Conservation (phyloP, 2,113 vertebrate species). For the Onychostruthus taczanowskii region DNA sequence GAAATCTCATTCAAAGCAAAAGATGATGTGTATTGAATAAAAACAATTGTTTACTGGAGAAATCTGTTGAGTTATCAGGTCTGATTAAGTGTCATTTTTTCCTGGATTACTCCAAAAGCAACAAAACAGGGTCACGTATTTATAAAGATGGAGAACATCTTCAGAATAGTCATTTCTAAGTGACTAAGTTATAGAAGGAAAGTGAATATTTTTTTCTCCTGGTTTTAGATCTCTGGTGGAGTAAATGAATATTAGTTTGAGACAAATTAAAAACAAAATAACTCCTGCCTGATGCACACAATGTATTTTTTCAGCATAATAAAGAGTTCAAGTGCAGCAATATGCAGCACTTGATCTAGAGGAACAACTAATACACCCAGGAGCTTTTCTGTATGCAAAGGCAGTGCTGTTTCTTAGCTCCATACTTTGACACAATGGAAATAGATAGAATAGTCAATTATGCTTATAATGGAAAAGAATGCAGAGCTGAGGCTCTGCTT, state of each 20-base stretch:
- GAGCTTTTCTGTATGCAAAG: background rate
- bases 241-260: background rate
- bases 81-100: background rate
- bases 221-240: background rate
- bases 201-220: background rate
- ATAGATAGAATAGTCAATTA: background rate
- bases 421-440: background rate
- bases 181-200: background rate
- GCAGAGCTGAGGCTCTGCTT: background rate
- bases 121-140: fast-evolving
- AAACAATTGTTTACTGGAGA: background rate
- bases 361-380: background rate
- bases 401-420: background rate
- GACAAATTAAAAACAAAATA: background rate
- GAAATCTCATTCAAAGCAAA: background rate
- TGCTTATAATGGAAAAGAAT: background rate
- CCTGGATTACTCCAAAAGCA: background rate
- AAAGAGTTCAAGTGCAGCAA: background rate
- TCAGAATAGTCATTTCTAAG: background rate
- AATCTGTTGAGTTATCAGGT: background rate
- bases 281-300: background rate
- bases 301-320: background rate
- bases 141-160: background rate
- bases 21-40: background rate
- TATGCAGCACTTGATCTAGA: background rate